These are phyloP conservation scores for Napeogenes inachia DNA, from an alignment of 2,888 invertebrate genomes.

Conservation along the genomic window DNA sequence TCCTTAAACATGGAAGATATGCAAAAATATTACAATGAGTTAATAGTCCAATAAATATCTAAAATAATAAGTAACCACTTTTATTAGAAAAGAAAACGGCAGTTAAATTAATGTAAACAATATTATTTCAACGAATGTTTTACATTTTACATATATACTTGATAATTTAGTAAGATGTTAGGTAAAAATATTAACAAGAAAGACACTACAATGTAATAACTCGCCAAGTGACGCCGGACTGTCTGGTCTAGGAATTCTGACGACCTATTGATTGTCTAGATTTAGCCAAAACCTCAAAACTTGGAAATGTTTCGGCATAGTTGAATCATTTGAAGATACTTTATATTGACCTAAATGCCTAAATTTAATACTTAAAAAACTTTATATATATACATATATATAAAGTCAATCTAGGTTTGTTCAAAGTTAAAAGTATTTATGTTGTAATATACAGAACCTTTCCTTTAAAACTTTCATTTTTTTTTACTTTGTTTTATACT, in stretches of 20 bases:
- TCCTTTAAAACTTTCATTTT: too few relatives aligned
- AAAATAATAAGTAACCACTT: too few relatives aligned
- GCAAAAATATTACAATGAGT: too few relatives aligned
- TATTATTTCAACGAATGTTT: too few relatives aligned
- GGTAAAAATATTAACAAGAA: too few relatives aligned
- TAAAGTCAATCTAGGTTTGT: not conserved
- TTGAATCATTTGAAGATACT: not conserved
- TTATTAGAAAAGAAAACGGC: too few relatives aligned
- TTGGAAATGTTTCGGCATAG: not conserved
- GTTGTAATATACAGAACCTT: too few relatives aligned
- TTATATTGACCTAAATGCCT: not conserved
- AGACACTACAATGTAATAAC: not conserved
- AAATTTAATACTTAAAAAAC: not conserved
- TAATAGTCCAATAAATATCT: too few relatives aligned
- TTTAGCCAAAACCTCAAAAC: constrained; percentile 34
- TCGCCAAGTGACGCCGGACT: constrained; percentile 45
- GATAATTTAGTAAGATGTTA: not conserved
- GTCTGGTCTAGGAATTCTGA: constrained; percentile 50
- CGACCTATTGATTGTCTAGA: constrained; percentile 54
- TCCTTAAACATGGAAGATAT: too few relatives aligned
- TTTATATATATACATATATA: not conserved
- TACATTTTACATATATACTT: too few relatives aligned
- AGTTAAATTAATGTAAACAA: too few relatives aligned
- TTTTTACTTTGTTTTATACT: too few relatives aligned
- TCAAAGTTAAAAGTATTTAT: not conserved